Evolutionary conservation across 30 jellyfish, hydroid and myxozoan species (phyloP).

Genomic region (Turritopsis dohrnii): DNA sequence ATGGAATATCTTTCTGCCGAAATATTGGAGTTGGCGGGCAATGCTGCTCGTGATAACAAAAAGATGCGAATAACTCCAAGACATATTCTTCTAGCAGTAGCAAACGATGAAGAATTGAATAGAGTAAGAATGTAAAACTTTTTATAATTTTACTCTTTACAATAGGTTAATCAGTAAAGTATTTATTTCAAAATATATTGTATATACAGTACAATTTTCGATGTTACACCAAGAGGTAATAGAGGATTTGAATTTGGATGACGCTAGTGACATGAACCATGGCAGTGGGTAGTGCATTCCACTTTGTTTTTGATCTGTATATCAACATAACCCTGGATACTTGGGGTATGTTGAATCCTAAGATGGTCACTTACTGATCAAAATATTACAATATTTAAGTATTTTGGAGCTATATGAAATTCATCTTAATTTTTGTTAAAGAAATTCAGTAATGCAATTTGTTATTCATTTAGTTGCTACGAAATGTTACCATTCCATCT

Average conservation of each 20-base stretch:
- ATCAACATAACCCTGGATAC: too few species aligned
- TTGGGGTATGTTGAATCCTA: too few species aligned
- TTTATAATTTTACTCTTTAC: neutral
- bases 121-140: slow-evolving; percentile 35
- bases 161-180: too few species aligned
- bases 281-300: too few species aligned
- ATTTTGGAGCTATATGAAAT: neutral
- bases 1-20: slow-evolving; percentile 93
- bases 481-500: slow-evolving; percentile 85
- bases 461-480: slow-evolving; percentile 39
- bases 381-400: neutral
- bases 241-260: too few species aligned
- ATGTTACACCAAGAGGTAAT: too few species aligned
- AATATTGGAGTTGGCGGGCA: slow-evolving; percentile 91
- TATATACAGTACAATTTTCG: too few species aligned
- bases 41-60: slow-evolving; percentile 96
- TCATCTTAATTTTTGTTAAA: neutral
- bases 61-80: slow-evolving; percentile 81
- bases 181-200: too few species aligned
- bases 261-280: too few species aligned
- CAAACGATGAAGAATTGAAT: slow-evolving; percentile 83
- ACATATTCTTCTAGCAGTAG: slow-evolving; percentile 78
- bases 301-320: too few species aligned
- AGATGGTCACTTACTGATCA: too few species aligned
- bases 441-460: too few species aligned